Base-by-base conservation (phyloP, 2,797 vertebrate genomes). In the Sitta carolinensis region DNA sequence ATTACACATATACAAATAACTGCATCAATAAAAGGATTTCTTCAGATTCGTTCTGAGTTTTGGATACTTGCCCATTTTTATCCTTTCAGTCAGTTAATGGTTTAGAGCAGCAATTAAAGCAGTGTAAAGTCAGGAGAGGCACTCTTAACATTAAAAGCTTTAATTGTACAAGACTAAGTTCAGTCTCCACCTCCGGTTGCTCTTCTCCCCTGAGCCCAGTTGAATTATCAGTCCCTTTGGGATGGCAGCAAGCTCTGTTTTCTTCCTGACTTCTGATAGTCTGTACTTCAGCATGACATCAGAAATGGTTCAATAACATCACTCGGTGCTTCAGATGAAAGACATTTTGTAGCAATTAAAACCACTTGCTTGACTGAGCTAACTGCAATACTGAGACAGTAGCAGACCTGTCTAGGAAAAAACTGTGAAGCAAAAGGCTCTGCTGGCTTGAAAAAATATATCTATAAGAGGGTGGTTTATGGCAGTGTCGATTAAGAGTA, bases 1-100 rank as follows among this genome's bases (percentile, higher is more conserved):
- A 96, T 97, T 95, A 90, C 67, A 85, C 91, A 86, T 96, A 70
- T 7, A 62, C 84, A 89, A 89, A 86, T 86, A 94, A 89, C 67
- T 77, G 64, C 70, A 66, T 86, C 36, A 7, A 61, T 96, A 90
- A 91, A 95, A 84, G 68, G 51, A 58, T 80, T 94, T 93, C 47
- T 77, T 91, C 50, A 48, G 63, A 69, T 74, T 52, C 63, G 13
- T 78, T 82, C 32, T 42, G 50, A 61, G 48, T 34, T 90, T 94
- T 93, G 95, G 94, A 84, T 50, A 18, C 29, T 43, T 34, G 85
- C 84, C 95, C 73, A 19, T 80, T 94, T 95, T 70, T 73, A 54
- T 87, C 58, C 68, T 85, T 80, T 66, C 75, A 36, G 92, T 86
- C 76, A 73, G 57, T 81, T 93, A 83, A 77, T 81, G 45, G 29